These are phyloP conservation scores for Thumatha senex DNA, from an alignment of 2,888 invertebrate genomes.

Conservation along the genomic window DNA sequence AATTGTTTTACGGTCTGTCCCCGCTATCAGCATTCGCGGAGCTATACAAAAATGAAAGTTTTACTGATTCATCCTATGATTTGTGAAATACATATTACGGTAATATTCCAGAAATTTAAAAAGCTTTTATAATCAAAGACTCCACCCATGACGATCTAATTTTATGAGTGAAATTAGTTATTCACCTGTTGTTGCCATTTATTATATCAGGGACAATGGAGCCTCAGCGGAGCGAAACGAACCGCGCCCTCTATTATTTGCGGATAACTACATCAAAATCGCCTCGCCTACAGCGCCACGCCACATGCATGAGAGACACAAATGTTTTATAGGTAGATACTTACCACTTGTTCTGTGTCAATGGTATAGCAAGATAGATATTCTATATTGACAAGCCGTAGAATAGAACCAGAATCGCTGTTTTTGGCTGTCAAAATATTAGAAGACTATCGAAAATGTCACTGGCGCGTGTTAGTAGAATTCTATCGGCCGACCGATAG, in stretches of 20 bases:
- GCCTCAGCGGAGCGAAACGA: conserved; percentile 62
- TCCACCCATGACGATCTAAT: conserved; percentile 79
- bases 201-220: conserved; percentile 76
- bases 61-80: too few relatives aligned
- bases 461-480: too few relatives aligned
- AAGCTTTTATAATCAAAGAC: conserved; percentile 64
- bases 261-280: conserved; percentile 62
- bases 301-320: conserved; percentile 14
- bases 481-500: too few relatives aligned
- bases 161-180: conserved; percentile 82
- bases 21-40: too few relatives aligned
- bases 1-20: too few relatives aligned
- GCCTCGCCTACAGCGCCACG: conserved; percentile 16
- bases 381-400: too few relatives aligned
- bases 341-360: background rate
- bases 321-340: conserved; percentile 1
- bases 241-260: conserved; percentile 74
- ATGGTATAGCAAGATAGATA: too few relatives aligned
- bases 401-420: too few relatives aligned
- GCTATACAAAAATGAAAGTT: too few relatives aligned
- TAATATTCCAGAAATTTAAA: conserved; percentile 7
- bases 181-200: conserved; percentile 83
- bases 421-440: too few relatives aligned
- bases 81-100: conserved; percentile 58
- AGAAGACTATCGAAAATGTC: too few relatives aligned